Percentiles rank a stretch among this genome's conserved stretches.
These are phyloP conservation scores for Alviniconcha strummeri DNA, from an alignment of 2,888 invertebrate species.

Conservation along the genomic window DNA sequence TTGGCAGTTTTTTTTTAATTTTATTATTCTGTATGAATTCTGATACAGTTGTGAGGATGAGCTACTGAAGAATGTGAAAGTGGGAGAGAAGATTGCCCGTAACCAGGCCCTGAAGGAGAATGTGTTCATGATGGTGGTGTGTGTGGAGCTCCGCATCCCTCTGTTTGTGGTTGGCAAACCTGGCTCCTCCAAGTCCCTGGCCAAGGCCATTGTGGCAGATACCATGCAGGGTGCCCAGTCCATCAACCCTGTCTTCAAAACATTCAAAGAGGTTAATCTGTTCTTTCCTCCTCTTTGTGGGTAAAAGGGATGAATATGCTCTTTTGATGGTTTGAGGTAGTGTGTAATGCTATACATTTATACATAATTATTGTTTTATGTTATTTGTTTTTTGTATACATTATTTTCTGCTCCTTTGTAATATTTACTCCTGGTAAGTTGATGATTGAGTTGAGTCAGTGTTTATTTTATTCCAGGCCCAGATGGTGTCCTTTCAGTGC, in stretches of 20 bases:
- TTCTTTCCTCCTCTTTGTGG: no score
- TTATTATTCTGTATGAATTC: no score
- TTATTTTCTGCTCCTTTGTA: no score
- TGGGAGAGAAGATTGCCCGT: constrained; percentile 62
- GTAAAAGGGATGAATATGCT: no score
- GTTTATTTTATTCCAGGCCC: constrained; percentile 47
- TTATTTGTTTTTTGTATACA: no score
- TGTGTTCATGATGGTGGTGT: constrained; percentile 72
- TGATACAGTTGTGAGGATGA: constrained; percentile 62
- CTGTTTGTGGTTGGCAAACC: constrained; percentile 72
- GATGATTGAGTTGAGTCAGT: no score
- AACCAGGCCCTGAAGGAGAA: constrained; percentile 71
- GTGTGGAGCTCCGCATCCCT: constrained; percentile 70
- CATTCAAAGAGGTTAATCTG: constrained; percentile 59
- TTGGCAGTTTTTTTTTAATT: no score
- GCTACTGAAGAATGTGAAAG: constrained; percentile 56
- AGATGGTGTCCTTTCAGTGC: constrained; percentile 71
- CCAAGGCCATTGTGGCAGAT: constrained; percentile 69
- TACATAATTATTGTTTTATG: no score
- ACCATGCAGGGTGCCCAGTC: constrained; percentile 67
- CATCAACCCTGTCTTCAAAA: constrained; percentile 51
- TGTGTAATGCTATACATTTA: no score
- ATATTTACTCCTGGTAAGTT: no score
- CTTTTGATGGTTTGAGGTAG: no score
- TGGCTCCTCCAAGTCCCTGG: constrained; percentile 72